Evolutionary conservation across 2,797 vertebrate genomes (phyloP), one percentile per base, ranked within the genome.

Genomic region (Sphenopsis melanotis): DNA sequence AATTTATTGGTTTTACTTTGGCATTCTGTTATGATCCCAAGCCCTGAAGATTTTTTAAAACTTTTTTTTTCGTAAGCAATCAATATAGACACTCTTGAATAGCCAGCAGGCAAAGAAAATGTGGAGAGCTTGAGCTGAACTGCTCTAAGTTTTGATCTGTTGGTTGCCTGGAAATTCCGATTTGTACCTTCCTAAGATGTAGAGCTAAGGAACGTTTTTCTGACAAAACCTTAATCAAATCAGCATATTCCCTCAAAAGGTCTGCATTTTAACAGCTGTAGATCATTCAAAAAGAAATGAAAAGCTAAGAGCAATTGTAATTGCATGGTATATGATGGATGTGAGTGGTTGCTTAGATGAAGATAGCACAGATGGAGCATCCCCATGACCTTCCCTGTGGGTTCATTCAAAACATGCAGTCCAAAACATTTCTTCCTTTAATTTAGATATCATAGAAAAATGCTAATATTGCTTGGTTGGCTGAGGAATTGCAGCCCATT

Each of bases 161-260:
- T 78, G 61, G n/a, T 61, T 91, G 76, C 44, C 59, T 83, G 39
- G 29, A n/a, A 83, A 26, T 42, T 57, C 41, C 15, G 59, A 8
- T 89, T 41, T 49, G 19, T 74, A 68, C 49, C 18, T 71, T 37
- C 37, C 20, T 3, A 52, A 89, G 53, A 60, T 30, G 12, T 53
- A 77, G 29, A 66, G 37, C 56, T 89, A 46, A 92, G 39, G 53
- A 75, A 44, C 9, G 2, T 39, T 47, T 71, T 94, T 65, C 83
- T 90, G 50, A 88, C 87, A 86, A 75, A 95, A 47, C 10, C 72
- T 80, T 89, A 85, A 89, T 89, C 49, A 89, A 89, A 92, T 64
- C 53, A 34, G 42, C 42, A n/a, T 55, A 79, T 83, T 90, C 47
- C n/a, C n/a, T 61, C 16, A 27, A 66, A 90, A 93, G 32, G 15